Base-by-base conservation (phyloP, 2,797 vertebrate species). In the Enteromius argenteus region DNA sequence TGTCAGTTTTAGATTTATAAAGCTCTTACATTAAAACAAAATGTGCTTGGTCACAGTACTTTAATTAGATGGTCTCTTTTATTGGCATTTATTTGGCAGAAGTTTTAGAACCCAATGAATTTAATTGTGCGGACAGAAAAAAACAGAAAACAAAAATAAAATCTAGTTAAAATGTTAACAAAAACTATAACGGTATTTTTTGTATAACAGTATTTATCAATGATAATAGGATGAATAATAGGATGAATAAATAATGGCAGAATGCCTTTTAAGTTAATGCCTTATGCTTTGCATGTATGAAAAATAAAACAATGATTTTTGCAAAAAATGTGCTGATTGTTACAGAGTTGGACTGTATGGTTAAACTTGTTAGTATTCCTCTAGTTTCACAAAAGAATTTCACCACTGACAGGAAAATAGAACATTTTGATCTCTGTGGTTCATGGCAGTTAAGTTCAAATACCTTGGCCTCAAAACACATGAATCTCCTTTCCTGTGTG, bases 401-500 rank as follows among this genome's bases (percentile, higher is more conserved):
- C 10, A 42, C 56, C 80, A 82, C 71, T 5, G 30, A 51, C 44
- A 66, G 27, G 27, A 62, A 73, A 81, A 62, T 23, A 7, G 69
- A 46, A 35, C 5, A 32, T 46, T 46, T 73, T 35, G 5, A 14
- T 14, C 58, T 83, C 72, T 67, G 32, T 56, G 60, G 32, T 21
- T 39, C 32, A 5, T 27, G 58, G 71, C 66, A 71, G 58, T 80
- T 44, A 21, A 44, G 37, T 83, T 83, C 21, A 66, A 75, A 64
- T 82, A 51, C 44, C 11, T 46, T 37, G 49, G 82, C 82, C 74
- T 78, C 37, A 49, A 75, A 77, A 68, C 62, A 78, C 62, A 84
- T 17, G 49, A 77, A 35, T 78, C 64, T 69, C 35, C 69, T 84
- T 78, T 84, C 82, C 82, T 84, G 82, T 69, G 82, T 46, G 46